Percentiles rank a stretch among this genome's conserved stretches.
Evolutionary conservation across 2,113 vertebrate genomes (phyloP).

Genomic region (Carassius auratus): DNA sequence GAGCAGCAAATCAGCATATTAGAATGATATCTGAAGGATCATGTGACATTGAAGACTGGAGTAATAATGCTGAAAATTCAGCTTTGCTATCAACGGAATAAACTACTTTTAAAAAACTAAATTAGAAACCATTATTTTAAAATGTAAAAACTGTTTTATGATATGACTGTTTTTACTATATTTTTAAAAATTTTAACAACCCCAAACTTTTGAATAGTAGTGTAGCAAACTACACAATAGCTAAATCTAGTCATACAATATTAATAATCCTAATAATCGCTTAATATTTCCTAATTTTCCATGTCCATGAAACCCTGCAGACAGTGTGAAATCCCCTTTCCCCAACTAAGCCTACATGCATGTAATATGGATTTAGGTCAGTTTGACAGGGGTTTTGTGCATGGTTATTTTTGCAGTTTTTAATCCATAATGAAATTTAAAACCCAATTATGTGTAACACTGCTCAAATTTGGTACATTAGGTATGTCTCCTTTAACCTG

Average conservation of each 20-base stretch:
- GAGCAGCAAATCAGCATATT: neutral
- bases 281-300: neutral
- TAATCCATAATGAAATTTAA: neutral
- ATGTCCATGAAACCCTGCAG: neutral
- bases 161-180: neutral
- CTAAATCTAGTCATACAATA: too few species aligned
- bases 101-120: neutral
- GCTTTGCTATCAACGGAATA: neutral
- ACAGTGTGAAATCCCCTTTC: neutral
- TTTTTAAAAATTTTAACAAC: neutral
- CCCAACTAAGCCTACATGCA: too few species aligned
- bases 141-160: neutral
- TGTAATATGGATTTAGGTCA: neutral
- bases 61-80: neutral
- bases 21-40: neutral
- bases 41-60: neutral
- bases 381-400: neutral
- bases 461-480: neutral
- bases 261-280: too few species aligned
- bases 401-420: neutral
- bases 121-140: neutral
- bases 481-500: neutral
- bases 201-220: neutral
- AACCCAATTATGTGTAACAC: neutral
- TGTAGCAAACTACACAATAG: neutral